Conservation (phyloP, 1,140 invertebrate species). For the Semibalanus balanoides region DNA sequence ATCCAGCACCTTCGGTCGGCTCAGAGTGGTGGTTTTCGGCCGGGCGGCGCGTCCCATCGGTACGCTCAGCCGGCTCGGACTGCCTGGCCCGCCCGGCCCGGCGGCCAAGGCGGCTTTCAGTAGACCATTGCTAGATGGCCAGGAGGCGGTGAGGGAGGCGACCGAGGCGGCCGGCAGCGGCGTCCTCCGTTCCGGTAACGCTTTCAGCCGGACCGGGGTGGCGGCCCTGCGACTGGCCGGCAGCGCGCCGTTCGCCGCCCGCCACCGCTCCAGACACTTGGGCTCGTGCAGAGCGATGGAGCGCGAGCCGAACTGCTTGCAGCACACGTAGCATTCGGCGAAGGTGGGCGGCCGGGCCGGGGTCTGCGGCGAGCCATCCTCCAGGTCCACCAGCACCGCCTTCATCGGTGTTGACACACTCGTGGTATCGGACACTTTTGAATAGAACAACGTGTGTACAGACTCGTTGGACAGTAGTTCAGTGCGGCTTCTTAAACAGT, state of each 20-base stretch:
- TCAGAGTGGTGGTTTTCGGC: slow-evolving; percentile 42
- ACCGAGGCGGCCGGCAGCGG: neutral
- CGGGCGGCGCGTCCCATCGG: slow-evolving; percentile 19
- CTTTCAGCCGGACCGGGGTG: neutral
- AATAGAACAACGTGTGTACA: too few species aligned
- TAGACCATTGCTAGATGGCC: neutral
- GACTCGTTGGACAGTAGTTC: too few species aligned
- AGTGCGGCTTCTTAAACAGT: too few species aligned
- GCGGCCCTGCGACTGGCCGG: neutral
- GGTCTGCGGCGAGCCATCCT: neutral
- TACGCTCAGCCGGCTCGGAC: too few species aligned
- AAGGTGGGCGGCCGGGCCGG: slow-evolving; percentile 15
- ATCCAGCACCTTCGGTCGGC: slow-evolving; percentile 40
- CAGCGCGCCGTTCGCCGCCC: slow-evolving; percentile 31
- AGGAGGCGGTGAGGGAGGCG: neutral
- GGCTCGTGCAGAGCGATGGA: slow-evolving; percentile 62
- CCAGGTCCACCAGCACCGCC: neutral
- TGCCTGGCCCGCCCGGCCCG: too few species aligned
- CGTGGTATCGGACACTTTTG: too few species aligned
- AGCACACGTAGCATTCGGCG: slow-evolving; percentile 57
- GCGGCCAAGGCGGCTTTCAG: neutral
- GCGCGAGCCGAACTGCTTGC: slow-evolving; percentile 51
- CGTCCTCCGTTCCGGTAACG: neutral
- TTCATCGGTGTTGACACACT: too few species aligned
- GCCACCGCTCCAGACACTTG: slow-evolving; percentile 60